Evolutionary conservation across 2,113 vertebrate genomes (phyloP), one percentile per base, ranked within the genome.

Genomic region (Myrmecophaga tridactyla): DNA sequence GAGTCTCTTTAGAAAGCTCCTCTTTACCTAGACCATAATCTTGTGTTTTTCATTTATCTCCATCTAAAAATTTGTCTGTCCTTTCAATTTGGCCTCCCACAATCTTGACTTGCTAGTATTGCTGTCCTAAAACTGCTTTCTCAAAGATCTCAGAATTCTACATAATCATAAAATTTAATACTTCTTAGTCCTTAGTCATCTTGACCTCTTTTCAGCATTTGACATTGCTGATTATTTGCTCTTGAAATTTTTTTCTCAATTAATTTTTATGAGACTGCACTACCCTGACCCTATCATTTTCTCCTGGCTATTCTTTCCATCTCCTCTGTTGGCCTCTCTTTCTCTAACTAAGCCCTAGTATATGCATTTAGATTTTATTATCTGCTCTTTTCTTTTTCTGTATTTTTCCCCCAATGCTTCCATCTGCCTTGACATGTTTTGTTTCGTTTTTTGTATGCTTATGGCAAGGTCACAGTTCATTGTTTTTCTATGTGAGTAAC

Each of bases 31-130:
- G 39, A 78, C 9, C 1, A 39, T 94, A 69, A 48, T 93, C 20
- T 82, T 93, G 11, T 81, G 23, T 34, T 89, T 92, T 94, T 56
- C 73, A 51, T 84, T 72, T 91, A 70, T 65, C 23, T 81, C 48
- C 27, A 21, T 91, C 76, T 92, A 25, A 89, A 83, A 94, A 94
- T 78, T 78, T 39, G 25, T 23, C 78, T 92, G 3, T 72, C 39
- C 41, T 93, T 94, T 89, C 25, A 60, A 25, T 93, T 91, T 89
- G 80, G 8, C 23, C 27, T 72, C 25, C 83, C 29, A 41, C 53
- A 89, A 83, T 86, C n/a, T 23, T 7, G 0, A 69, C 11, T 95
- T 92, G 21, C 94, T 91, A 93, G 18, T 96, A 62, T 92, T 91
- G 31, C 29, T 94, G 20, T 76, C 77, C 56, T 93, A 34, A 93